phyloP scores from a whole-genome alignment of 2,888 invertebrate genomes.

The Coelopa pilipes region DNA sequence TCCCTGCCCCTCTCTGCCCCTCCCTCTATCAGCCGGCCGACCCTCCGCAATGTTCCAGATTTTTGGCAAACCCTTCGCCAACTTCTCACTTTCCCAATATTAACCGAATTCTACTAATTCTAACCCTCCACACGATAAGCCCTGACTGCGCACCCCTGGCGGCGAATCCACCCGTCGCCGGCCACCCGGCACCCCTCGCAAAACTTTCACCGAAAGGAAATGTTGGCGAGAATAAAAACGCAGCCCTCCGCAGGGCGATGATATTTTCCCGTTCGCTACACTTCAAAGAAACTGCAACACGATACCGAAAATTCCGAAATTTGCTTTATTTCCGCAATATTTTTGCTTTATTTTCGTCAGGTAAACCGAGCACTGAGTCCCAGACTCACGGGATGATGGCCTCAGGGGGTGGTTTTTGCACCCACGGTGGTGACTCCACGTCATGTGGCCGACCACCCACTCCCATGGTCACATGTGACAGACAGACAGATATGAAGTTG shows the following conservation, averaged over 20 bases:
- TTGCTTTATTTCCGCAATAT: background rate
- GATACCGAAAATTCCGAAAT: background rate
- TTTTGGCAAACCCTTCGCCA: too few relatives aligned
- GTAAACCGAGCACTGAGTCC: background rate
- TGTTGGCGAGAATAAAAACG: slow-evolving; percentile 11
- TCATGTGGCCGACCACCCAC: too few relatives aligned
- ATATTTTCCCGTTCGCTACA: slow-evolving; percentile 3
- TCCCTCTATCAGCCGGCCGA: too few relatives aligned
- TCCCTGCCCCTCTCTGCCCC: too few relatives aligned
- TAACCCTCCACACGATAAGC: too few relatives aligned
- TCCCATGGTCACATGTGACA: too few relatives aligned
- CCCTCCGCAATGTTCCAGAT: too few relatives aligned
- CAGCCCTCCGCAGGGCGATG: background rate
- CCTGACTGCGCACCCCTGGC: too few relatives aligned
- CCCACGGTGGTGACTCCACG: too few relatives aligned
- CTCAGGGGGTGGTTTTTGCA: background rate
- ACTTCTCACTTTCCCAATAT: too few relatives aligned
- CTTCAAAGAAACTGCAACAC: slow-evolving; percentile 7
- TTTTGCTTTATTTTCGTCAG: background rate
- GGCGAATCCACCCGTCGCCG: too few relatives aligned
- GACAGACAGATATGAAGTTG: background rate
- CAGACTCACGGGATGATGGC: background rate
- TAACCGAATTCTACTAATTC: too few relatives aligned
- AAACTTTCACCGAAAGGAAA: background rate
- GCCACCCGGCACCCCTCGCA: background rate